Evolutionary conservation across 2,888 invertebrate genomes (phyloP).

Genomic region (Corythucha ciliata): DNA sequence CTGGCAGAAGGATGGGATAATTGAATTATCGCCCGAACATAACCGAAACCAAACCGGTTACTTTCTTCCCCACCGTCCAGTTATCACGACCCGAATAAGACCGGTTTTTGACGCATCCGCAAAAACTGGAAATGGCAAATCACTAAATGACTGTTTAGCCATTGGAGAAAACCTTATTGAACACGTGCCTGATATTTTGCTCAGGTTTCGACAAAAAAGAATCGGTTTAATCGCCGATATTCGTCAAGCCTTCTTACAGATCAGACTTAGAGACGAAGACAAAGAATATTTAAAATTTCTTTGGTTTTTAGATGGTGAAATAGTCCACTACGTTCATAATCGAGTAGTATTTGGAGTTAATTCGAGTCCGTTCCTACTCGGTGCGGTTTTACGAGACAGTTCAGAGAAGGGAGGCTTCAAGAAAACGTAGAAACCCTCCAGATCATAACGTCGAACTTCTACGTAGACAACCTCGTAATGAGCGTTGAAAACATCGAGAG

Average conservation of each 20-base stretch:
- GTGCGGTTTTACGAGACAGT: background rate
- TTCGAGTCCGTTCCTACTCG: conserved; percentile 24
- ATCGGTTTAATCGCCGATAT: conserved; percentile 33
- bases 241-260: conserved; percentile 37
- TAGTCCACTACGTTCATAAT: conserved; percentile 15
- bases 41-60: background rate
- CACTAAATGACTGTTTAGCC: conserved; percentile 33
- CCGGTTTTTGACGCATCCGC: conserved; percentile 34
- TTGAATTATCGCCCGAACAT: conserved; percentile 31
- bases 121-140: conserved; percentile 13
- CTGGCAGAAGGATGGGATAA: conserved; percentile 35
- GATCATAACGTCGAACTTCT: no score
- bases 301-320: conserved; percentile 24
- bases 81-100: conserved; percentile 29
- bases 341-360: conserved; percentile 25
- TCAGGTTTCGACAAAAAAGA: conserved; percentile 24
- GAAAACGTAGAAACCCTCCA: background rate
- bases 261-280: conserved; percentile 33
- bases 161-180: conserved; percentile 33
- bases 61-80: conserved; percentile 29
- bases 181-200: conserved; percentile 25
- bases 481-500: background rate
- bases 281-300: conserved; percentile 36
- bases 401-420: background rate
- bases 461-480: conserved; percentile 15